Evolutionary conservation across 2,113 vertebrate genomes (phyloP), one percentile per base, ranked within the genome.

Genomic region (Chrysochloris asiatica): DNA sequence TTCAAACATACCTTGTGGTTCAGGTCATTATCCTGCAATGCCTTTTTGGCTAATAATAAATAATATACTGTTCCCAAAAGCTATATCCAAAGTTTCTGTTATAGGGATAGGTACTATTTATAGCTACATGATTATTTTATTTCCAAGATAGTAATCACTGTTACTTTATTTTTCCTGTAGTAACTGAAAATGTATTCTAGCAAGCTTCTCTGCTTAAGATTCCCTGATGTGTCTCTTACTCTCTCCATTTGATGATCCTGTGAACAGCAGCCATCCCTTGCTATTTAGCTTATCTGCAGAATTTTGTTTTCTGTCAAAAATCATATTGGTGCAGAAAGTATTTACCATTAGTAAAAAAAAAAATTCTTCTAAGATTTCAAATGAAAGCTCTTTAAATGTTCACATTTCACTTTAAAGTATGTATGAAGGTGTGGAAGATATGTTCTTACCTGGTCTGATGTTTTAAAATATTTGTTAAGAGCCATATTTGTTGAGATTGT

Each of bases 381-480:
- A 54, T 33, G 13, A n/a, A 89, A 63, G 45, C 30, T 91, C 36
- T 86, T 86, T 89, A 80, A 72, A 45, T 69, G 47, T 86, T 84
- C 28, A 14, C 17, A 50, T 71, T 71, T 92, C 19, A 52, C 86
- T 79, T 80, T 36, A 77, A 90, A 72, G 36, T 43, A 88, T 45
- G 30, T 24, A 21, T 48, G 21, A 36, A 28, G 43, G 6, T 77
- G 36, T 93, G 41, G 83, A 69, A 59, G 17, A 19, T 56, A 12
- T 33, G 43, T 33, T 80, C 63, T 86, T 72, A 56, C 8, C 21
- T 48, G 65, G 63, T 1, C 0, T 45, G 30, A 30, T 82, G 67
- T 69, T 79, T 88, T 88, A 50, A 88, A 83, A 63, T 87, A 59
- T 86, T 87, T 89, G 43, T 43, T 41, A 69, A 91, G 30, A 71